phyloP scores from a whole-genome alignment of 2,113 vertebrate genomes.

The Gopherus flavomarginatus region DNA sequence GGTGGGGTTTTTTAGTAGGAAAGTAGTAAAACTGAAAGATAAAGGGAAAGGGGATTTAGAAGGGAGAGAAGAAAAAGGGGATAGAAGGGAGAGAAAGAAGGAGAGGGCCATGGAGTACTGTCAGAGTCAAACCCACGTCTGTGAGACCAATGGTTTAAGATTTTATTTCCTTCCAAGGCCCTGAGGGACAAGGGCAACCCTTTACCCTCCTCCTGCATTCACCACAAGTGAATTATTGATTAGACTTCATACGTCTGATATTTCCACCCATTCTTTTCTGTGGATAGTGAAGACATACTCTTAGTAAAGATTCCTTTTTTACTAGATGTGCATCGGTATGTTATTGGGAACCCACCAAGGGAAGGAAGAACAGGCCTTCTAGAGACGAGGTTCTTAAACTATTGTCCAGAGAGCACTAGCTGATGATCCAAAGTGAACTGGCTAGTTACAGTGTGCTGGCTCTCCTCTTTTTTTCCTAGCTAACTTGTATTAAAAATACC shows the following conservation, averaged over 20 bases:
- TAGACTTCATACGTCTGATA: background rate
- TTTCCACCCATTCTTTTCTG: background rate
- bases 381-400: background rate
- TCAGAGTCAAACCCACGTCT: background rate
- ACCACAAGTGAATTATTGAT: background rate
- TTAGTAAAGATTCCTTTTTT: background rate
- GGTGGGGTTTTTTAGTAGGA: background rate
- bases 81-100: background rate
- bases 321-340: background rate
- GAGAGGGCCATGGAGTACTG: background rate
- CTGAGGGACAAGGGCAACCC: background rate
- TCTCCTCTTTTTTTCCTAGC: background rate
- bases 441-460: background rate
- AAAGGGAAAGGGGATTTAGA: background rate
- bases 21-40: background rate
- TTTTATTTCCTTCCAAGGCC: background rate
- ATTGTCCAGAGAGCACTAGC: accelerated
- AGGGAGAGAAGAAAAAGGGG: background rate
- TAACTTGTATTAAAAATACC: background rate
- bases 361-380: background rate
- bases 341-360: background rate
- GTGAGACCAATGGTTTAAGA: background rate
- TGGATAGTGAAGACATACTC: too few species aligned
- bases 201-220: background rate
- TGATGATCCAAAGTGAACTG: background rate